phyloP scores from a whole-genome alignment of 2,113 vertebrate species.

The Embiotoca jacksoni region DNA sequence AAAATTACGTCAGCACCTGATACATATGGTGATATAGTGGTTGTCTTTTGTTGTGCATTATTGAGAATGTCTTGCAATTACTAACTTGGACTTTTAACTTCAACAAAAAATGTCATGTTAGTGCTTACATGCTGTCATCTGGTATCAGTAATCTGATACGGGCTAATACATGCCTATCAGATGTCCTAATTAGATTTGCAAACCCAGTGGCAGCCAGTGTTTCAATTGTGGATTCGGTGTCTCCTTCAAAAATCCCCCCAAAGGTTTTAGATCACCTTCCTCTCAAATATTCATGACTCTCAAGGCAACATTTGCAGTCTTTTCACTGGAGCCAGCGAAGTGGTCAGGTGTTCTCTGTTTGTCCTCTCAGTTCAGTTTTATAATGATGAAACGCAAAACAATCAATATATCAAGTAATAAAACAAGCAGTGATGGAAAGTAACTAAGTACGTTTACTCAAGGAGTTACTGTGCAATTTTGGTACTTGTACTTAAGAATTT shows the following conservation, averaged over 20 bases:
- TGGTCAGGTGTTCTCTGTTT: neutral
- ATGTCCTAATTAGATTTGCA: constrained; percentile 87
- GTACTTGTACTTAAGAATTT: too few relatives aligned
- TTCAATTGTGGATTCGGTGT: constrained; percentile 81
- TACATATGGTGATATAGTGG: neutral
- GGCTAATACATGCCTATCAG: constrained; percentile 60
- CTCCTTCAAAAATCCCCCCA: constrained; percentile 81
- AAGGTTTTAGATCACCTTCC: constrained; percentile 81
- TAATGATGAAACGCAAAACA: neutral
- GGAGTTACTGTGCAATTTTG: too few relatives aligned
- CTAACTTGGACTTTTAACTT: constrained; percentile 20
- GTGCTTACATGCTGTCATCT: constrained; percentile 57
- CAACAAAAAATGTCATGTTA: constrained; percentile 46
- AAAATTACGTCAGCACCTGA: too few relatives aligned
- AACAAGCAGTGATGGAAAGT: neutral
- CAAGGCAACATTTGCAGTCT: constrained; percentile 70
- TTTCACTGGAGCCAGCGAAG: constrained; percentile 15
- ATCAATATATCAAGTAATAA: neutral
- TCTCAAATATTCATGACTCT: constrained; percentile 81
- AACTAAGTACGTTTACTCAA: too few relatives aligned
- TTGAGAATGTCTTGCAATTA: constrained; percentile 15
- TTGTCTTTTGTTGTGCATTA: neutral
- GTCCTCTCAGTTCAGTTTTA: neutral
- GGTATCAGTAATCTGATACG: constrained; percentile 77
- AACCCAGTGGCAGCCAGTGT: constrained; percentile 71